A percentile compares a stretch with the other conserved stretches of the same genome.
Conservation (phyloP, 1,140 invertebrate genomes). For the Danaus plexippus region DNA sequence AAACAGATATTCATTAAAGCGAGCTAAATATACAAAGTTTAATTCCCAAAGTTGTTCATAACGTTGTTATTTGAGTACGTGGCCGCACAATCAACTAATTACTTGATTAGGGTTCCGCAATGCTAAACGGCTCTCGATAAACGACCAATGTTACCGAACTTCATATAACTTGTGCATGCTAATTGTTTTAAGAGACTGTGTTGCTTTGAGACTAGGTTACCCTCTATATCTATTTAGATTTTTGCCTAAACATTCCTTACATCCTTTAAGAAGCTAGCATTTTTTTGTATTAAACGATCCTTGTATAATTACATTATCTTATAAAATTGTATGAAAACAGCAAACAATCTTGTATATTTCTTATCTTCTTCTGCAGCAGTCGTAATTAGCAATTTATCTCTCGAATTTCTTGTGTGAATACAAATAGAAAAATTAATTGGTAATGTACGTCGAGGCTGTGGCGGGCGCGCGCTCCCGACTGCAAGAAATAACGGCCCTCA, state of each 20-base stretch:
- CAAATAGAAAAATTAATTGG: conserved; percentile 14
- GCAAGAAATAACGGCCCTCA: conserved; percentile 9
- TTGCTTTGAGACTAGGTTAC: too few relatives aligned
- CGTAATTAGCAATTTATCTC: conserved; percentile 3
- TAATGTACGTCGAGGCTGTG: conserved; percentile 6
- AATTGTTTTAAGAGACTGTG: conserved; percentile 3
- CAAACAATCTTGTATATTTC: too few relatives aligned
- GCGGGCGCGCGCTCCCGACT: not conserved
- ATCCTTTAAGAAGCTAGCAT: too few relatives aligned
- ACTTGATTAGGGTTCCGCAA: conserved; percentile 4
- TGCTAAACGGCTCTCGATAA: conserved; percentile 1
- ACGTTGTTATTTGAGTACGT: conserved; percentile 1
- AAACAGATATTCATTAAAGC: too few relatives aligned
- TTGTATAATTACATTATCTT: too few relatives aligned
- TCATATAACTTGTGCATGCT: conserved; percentile 4
- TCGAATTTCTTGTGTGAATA: conserved; percentile 9
- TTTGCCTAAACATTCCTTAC: too few relatives aligned
- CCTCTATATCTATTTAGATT: too few relatives aligned
- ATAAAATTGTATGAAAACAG: too few relatives aligned
- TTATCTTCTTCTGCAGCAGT: too few relatives aligned
- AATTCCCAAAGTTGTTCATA: not conserved
- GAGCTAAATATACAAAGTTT: too few relatives aligned
- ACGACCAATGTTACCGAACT: not conserved
- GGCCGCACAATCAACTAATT: conserved; percentile 1
- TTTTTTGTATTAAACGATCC: too few relatives aligned